These are phyloP conservation scores for Atherix ibis DNA, from an alignment of 2,888 invertebrate genomes.

Conservation along the genomic window DNA sequence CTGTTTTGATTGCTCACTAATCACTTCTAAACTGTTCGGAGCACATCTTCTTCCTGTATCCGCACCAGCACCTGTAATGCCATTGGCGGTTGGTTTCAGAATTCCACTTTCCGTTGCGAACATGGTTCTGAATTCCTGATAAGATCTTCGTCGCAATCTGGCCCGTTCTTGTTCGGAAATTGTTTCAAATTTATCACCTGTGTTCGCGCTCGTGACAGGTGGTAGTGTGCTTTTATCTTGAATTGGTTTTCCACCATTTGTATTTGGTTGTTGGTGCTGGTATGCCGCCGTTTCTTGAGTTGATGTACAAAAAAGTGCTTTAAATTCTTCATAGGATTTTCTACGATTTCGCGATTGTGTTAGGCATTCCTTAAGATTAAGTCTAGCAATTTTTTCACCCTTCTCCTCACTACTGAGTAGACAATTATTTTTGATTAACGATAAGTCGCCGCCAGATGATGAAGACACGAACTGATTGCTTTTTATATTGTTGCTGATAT, in stretches of 20 bases:
- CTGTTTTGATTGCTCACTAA: constrained; percentile 25
- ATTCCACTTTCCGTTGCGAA: no score
- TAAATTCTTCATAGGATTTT: constrained; percentile 33
- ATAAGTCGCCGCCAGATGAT: no score
- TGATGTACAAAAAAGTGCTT: constrained; percentile 28
- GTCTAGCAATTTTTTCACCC: constrained; percentile 24
- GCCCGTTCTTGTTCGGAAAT: constrained; percentile 6
- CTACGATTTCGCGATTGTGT: constrained; percentile 32
- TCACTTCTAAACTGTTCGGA: constrained; percentile 21
- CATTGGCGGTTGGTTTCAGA: constrained; percentile 6
- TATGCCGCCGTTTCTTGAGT: no score
- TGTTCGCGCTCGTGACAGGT: background rate
- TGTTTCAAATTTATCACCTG: constrained; percentile 2
- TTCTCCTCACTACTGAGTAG: no score
- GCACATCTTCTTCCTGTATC: constrained; percentile 8
- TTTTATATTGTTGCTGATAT: constrained; percentile 9
- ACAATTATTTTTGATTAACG: no score
- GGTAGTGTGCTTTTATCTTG: no score
- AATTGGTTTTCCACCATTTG: no score
- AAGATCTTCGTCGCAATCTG: constrained; percentile 16
- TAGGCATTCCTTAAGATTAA: constrained; percentile 30
- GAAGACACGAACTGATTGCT: no score
- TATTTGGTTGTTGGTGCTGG: no score
- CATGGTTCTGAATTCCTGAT: constrained; percentile 17
- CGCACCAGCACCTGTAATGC: constrained; percentile 8